These are phyloP conservation scores for Prunella strophiata DNA, from an alignment of 2,797 vertebrate species.

Conservation along the genomic window DNA sequence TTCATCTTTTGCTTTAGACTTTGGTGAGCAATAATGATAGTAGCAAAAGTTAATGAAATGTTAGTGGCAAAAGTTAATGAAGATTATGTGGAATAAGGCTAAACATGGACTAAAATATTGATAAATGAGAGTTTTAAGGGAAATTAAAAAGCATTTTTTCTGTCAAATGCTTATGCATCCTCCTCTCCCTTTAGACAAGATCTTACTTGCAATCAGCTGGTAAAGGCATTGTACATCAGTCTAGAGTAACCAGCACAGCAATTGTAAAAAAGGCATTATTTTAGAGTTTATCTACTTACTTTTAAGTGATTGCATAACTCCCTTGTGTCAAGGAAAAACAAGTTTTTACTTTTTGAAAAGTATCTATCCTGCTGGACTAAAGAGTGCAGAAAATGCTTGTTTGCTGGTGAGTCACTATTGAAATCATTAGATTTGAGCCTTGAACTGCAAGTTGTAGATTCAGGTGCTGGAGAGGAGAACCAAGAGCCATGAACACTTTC, in stretches of 20 bases:
- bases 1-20: neutral
- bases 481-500: neutral
- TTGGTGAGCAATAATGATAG: neutral
- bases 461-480: neutral
- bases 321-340: neutral
- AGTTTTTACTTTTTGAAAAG: neutral
- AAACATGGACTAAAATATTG: neutral
- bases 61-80: neutral
- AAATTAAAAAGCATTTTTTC: neutral
- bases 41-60: neutral
- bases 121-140: neutral
- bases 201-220: neutral
- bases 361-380: neutral
- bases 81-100: neutral
- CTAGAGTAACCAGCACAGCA: neutral
- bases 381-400: neutral
- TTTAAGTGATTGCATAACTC: neutral
- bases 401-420: neutral
- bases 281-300: neutral
- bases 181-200: neutral
- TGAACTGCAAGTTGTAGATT: neutral
- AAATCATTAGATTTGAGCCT: neutral
- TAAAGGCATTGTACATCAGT: neutral
- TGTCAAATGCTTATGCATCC: neutral
- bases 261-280: neutral